These are phyloP conservation scores for Drosophila serrata DNA, from an alignment of 1,140 invertebrate genomes.

Conservation along the genomic window DNA sequence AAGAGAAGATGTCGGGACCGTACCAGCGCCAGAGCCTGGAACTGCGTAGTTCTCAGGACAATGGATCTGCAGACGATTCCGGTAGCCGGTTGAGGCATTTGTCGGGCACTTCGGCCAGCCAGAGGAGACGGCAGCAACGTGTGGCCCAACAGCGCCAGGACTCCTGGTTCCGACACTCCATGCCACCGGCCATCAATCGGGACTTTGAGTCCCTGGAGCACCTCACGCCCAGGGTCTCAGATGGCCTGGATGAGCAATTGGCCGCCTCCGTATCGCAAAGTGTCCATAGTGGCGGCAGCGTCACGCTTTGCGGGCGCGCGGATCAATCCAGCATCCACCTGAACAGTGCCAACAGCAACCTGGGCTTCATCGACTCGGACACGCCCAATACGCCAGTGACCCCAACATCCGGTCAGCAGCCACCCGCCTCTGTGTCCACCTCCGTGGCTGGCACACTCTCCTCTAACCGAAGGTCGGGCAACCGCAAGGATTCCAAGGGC, in stretches of 20 bases:
- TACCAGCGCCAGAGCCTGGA: constrained; percentile 70
- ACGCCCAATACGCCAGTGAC: constrained; percentile 73
- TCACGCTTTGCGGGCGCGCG: constrained; percentile 44
- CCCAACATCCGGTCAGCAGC: constrained; percentile 51
- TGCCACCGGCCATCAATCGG: constrained; percentile 75
- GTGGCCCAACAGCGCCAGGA: constrained; percentile 68
- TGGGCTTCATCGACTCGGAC: constrained; percentile 81
- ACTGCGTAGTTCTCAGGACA: constrained; percentile 44
- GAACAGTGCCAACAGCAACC: constrained; percentile 81
- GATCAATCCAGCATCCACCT: constrained; percentile 71
- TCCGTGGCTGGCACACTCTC: constrained; percentile 64
- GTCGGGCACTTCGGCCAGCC: constrained; percentile 40
- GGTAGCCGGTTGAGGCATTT: constrained; percentile 29
- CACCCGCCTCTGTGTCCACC: constrained; percentile 45
- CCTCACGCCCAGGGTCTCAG: constrained; percentile 54
- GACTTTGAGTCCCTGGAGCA: constrained; percentile 79
- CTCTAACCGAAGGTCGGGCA: constrained; percentile 46
- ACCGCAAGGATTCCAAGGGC: constrained; percentile 72
- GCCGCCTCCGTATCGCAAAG: constrained; percentile 62
- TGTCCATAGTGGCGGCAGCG: constrained; percentile 47
- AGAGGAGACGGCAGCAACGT: constrained; percentile 67
- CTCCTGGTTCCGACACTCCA: constrained; percentile 80
- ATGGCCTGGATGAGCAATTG: constrained; percentile 74
- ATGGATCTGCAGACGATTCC: constrained; percentile 19
- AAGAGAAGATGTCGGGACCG: constrained; percentile 51